phyloP scores from a whole-genome alignment of 2,113 vertebrate species.

The Nycticebus coucang region DNA sequence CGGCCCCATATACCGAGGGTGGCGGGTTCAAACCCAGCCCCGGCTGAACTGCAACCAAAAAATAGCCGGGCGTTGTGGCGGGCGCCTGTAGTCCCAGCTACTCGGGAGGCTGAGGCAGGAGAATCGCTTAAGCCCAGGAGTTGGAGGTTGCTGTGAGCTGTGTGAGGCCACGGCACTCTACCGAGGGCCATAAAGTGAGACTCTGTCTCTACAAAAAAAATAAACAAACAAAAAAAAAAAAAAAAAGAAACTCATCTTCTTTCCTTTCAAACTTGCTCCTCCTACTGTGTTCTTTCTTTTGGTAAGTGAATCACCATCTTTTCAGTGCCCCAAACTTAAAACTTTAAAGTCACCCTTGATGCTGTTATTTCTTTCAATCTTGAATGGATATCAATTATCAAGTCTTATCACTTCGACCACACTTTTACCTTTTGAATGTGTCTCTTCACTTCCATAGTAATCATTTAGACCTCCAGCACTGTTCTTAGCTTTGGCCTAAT shows the following conservation, averaged over 20 bases:
- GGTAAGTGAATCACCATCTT: neutral
- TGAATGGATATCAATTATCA: constrained; percentile 4
- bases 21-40: too few species aligned
- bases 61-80: too few species aligned
- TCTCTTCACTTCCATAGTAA: neutral
- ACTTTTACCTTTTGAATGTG: constrained; percentile 15
- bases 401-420: neutral
- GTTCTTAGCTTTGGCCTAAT: constrained; percentile 1
- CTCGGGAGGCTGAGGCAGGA: too few species aligned
- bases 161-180: too few species aligned
- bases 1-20: too few species aligned
- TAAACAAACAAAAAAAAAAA: too few species aligned
- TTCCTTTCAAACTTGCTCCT: neutral
- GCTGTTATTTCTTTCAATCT: neutral
- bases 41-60: too few species aligned
- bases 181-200: too few species aligned
- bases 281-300: neutral
- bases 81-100: too few species aligned
- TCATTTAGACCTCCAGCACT: neutral
- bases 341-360: neutral
- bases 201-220: too few species aligned
- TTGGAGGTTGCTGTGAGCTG: too few species aligned
- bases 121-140: too few species aligned
- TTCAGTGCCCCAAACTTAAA: constrained; percentile 33
- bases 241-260: neutral